These are phyloP conservation scores for mouse (Mus musculus) DNA, from an alignment of 2,113 vertebrate genomes.

Conservation along the genomic window GRCm39 chr4:63709001-63709500, in stretches of 20 bases:
- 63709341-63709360: background rate
- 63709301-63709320: slow-evolving; percentile 1
- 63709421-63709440: background rate
- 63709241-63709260: slow-evolving; percentile 29
- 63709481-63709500: background rate
- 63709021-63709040: background rate
- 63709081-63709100: background rate
- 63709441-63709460: background rate
- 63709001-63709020: background rate
- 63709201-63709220: background rate
- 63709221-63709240: background rate
- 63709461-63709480: background rate
- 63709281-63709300: background rate
- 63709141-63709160: background rate
- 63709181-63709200: background rate
- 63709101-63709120: background rate
- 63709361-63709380: background rate
- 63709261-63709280: slow-evolving; percentile 35
- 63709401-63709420: background rate
- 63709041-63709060: background rate
- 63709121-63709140: background rate
- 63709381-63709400: slow-evolving; percentile 20
- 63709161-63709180: background rate
- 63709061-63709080: background rate
- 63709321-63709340: background rate